phyloP scores from a whole-genome alignment of 92 coral and sea anemone genomes.

The Phenganax stokvisi region DNA sequence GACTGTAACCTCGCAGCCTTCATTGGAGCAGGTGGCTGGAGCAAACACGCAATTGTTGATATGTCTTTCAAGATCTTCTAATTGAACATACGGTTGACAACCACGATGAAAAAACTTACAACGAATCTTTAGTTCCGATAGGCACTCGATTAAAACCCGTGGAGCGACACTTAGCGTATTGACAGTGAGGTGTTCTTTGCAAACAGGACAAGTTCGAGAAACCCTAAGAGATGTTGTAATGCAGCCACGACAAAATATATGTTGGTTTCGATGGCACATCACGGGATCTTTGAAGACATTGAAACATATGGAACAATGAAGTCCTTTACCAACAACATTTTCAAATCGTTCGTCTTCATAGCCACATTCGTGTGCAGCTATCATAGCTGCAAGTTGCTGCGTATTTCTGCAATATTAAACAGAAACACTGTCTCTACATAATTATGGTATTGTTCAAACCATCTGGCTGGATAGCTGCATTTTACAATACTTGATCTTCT shows the following conservation, averaged over 20 bases:
- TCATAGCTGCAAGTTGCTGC: too few species aligned
- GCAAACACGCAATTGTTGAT: slow-evolving; percentile 28
- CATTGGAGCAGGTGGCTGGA: slow-evolving; percentile 44
- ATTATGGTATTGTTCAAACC: too few species aligned
- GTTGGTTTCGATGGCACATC: slow-evolving; percentile 49
- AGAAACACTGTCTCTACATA: too few species aligned
- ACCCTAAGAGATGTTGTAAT: slow-evolving; percentile 40
- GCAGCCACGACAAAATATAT: slow-evolving; percentile 56
- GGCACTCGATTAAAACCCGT: slow-evolving; percentile 46
- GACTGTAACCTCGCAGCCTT: slow-evolving; percentile 33
- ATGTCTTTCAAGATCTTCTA: slow-evolving; percentile 37
- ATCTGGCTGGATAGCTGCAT: too few species aligned
- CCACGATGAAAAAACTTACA: slow-evolving; percentile 42
- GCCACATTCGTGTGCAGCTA: too few species aligned
- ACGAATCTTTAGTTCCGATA: slow-evolving; percentile 41
- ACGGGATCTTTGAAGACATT: slow-evolving; percentile 56
- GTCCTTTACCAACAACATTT: slow-evolving; percentile 41
- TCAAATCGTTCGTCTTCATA: background rate
- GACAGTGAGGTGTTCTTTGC: slow-evolving; percentile 38
- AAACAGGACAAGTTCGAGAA: slow-evolving; percentile 51
- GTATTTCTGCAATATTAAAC: too few species aligned
- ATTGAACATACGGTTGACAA: slow-evolving; percentile 28
- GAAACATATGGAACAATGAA: slow-evolving; percentile 54
- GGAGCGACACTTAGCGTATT: slow-evolving; percentile 41
- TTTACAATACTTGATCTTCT: too few species aligned